These are phyloP conservation scores for Eurytoma californica DNA, from an alignment of 2,888 invertebrate genomes.

Conservation along the genomic window DNA sequence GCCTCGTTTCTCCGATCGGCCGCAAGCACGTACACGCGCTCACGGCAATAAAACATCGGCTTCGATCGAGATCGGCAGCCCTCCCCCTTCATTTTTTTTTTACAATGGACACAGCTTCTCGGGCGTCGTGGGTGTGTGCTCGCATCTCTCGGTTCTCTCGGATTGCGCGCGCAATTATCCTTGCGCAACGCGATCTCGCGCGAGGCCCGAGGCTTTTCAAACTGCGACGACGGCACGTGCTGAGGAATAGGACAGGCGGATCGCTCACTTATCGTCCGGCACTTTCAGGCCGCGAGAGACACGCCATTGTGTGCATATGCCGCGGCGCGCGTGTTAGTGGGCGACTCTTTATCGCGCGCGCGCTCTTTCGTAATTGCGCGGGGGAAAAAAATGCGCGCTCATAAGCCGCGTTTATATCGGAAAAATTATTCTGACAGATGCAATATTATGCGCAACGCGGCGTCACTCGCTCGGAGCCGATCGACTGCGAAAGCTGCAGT, in stretches of 20 bases:
- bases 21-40: background rate
- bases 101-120: background rate
- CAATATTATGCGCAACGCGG: conserved; percentile 36
- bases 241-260: conserved; percentile 15
- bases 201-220: conserved; percentile 19
- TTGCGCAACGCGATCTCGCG: conserved; percentile 33
- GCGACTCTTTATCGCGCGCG: background rate
- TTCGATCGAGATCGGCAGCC: conserved; percentile 35
- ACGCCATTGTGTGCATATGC: background rate
- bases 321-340: background rate
- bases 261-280: conserved; percentile 40
- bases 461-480: conserved; percentile 31
- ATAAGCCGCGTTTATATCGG: conserved; percentile 28
- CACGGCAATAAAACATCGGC: conserved; percentile 40
- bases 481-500: conserved; percentile 32
- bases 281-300: conserved; percentile 35
- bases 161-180: conserved; percentile 36
- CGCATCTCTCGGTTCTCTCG: conserved; percentile 8
- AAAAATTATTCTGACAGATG: conserved; percentile 55
- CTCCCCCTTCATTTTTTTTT: background rate
- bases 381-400: background rate
- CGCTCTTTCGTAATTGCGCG: conserved; percentile 33
- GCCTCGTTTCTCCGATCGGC: background rate
- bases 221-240: conserved; percentile 43
- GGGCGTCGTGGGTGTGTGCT: no score